A percentile compares a stretch with the other conserved stretches of the same genome.
Evolutionary conservation across 2,888 invertebrate genomes (phyloP).

Genomic region (Apoderus coryli): DNA sequence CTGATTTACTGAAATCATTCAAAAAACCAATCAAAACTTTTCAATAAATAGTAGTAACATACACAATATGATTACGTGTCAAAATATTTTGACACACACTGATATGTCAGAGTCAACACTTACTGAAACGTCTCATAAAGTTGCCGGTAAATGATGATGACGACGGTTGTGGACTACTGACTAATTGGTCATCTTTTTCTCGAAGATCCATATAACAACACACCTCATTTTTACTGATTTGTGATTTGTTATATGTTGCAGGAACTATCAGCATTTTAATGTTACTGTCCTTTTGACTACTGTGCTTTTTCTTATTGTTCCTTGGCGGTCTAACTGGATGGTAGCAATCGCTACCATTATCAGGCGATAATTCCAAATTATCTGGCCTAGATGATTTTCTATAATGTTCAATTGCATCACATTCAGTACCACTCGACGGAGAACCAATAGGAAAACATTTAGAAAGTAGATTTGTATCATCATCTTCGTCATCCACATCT

Average conservation of each 20-base stretch:
- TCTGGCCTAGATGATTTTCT: conserved; percentile 38
- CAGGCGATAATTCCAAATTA: conserved; percentile 45
- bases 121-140: conserved; percentile 78
- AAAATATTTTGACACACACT: neutral
- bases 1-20: no score
- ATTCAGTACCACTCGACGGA: no score
- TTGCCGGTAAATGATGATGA: conserved; percentile 55
- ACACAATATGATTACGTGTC: no score
- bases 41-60: no score
- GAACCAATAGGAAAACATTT: no score
- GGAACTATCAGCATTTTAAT: conserved; percentile 46
- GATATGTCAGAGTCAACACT: conserved; percentile 37
- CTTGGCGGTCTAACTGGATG: conserved; percentile 42
- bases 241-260: conserved; percentile 21
- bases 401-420: no score
- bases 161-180: conserved; percentile 32
- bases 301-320: conserved; percentile 35
- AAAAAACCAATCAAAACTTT: no score
- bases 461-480: neutral
- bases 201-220: conserved; percentile 39
- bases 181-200: conserved; percentile 33
- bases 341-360: conserved; percentile 34
- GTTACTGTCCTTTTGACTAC: conserved; percentile 37
- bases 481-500: conserved; percentile 13
- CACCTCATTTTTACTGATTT: conserved; percentile 31